A percentile compares a stretch with the other conserved stretches of the same genome.
These are phyloP conservation scores for Myopa testacea DNA, from an alignment of 2,888 invertebrate species.

Conservation along the genomic window DNA sequence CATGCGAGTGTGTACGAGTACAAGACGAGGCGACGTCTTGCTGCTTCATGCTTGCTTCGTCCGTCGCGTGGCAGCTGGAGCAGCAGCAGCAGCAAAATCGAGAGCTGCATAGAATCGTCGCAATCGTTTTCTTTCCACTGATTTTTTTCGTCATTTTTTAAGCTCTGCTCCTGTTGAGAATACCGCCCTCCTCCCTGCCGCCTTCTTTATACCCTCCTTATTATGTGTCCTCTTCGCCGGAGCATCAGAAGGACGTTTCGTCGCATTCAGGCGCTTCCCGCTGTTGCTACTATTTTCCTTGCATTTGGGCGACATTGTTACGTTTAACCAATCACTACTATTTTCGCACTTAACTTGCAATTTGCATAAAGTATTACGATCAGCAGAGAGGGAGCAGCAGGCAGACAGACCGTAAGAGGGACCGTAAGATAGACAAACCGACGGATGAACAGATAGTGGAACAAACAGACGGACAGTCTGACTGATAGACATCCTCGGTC, in stretches of 20 bases:
- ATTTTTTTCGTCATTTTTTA: not conserved
- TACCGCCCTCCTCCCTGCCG: no score
- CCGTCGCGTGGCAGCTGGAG: no score
- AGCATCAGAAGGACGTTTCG: not conserved
- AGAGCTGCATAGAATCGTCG: no score
- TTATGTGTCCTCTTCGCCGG: not conserved
- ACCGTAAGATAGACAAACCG: not conserved
- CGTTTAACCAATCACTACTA: constrained; percentile 66
- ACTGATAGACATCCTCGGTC: not conserved
- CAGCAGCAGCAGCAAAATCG: no score
- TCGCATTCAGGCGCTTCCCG: not conserved
- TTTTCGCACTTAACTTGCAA: constrained; percentile 66
- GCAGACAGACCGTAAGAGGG: not conserved
- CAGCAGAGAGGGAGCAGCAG: not conserved
- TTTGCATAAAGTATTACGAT: constrained; percentile 65
- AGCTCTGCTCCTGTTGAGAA: no score
- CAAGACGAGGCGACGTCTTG: no score
- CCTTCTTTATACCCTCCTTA: not conserved
- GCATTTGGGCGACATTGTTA: constrained; percentile 57
- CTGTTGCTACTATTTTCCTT: constrained; percentile 18
- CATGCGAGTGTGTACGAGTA: no score
- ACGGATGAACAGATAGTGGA: not conserved
- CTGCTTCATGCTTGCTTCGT: no score
- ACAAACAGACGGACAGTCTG: not conserved
- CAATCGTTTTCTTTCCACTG: not conserved